Evolutionary conservation across 2,797 vertebrate species (phyloP), one percentile per base, ranked within the genome.

Genomic region (Esox masquinongy): DNA sequence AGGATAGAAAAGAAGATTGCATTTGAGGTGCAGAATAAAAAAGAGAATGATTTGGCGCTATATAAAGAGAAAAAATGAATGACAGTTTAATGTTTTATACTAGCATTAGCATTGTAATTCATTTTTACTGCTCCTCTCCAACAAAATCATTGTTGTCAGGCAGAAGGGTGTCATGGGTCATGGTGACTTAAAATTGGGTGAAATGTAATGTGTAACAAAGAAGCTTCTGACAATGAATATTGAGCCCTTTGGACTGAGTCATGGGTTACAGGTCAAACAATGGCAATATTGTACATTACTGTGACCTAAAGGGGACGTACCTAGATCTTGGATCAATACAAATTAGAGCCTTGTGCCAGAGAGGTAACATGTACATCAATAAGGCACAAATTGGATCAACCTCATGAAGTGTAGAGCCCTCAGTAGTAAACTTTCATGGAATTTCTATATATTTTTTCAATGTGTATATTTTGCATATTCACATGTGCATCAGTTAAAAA

Each of bases 351-450:
- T 74, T 75, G 74, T 73, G 72, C 76, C 78, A 68, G 50, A 77
- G 74, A 80, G 74, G 59, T 68, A 5, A 59, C 66, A 72, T 75
- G 73, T 85, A 79, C 56, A 70, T 80, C 81, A 80, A 82, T 81
- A 81, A 80, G 68, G 68, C 63, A 70, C 67, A 84, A 79, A 83
- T 81, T 81, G 73, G 79, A 79, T 83, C 75, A 79, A 67, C 72
- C 68, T 80, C 77, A 82, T 76, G 81, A 66, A 68, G 67, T 74
- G 82, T 59, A 68, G 67, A 77, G 22, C 59, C 67, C n/a, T 26
- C 70, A 36, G 64, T 24, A 14, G 75, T 80, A 69, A 68, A 71
- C 17, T 17, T n/a, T 50, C 5, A 39, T 29, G 15, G 24, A 6
- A 15, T 64, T 26, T 39, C 19, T 22, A 7, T 73, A 77, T 71